phyloP scores from a whole-genome alignment of 2,797 vertebrate species.

The Picus viridis region DNA sequence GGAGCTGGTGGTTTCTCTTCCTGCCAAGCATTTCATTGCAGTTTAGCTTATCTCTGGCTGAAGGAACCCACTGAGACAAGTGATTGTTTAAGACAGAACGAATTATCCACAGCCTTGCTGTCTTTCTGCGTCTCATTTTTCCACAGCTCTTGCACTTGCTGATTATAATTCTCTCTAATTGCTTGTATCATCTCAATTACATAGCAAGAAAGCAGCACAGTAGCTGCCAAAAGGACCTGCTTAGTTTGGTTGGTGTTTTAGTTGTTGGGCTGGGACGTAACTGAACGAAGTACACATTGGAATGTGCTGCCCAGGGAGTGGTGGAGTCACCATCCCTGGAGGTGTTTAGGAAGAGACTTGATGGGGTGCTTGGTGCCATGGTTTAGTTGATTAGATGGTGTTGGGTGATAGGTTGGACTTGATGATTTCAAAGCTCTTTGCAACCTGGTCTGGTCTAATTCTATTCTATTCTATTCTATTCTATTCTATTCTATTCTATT shows the following conservation, averaged over 20 bases:
- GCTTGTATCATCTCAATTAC: constrained; percentile 30
- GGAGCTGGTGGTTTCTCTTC: neutral
- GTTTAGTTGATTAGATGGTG: too few relatives aligned
- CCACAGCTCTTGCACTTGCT: neutral
- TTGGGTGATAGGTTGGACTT: too few relatives aligned
- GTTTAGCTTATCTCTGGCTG: neutral
- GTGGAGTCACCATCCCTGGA: too few relatives aligned
- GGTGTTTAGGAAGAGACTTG: too few relatives aligned
- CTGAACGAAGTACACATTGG: too few relatives aligned
- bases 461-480: too few relatives aligned
- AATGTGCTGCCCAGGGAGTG: too few relatives aligned
- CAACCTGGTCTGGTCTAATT: too few relatives aligned
- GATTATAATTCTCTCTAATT: constrained; percentile 46
- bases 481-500: too few relatives aligned
- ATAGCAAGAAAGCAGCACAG: neutral
- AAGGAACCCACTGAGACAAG: neutral
- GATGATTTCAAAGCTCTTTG: too few relatives aligned
- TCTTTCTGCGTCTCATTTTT: constrained; percentile 4
- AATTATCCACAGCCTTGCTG: neutral
- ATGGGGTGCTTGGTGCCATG: too few relatives aligned
- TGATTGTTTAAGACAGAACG: neutral
- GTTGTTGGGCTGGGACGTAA: too few relatives aligned
- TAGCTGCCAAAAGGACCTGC: constrained; percentile 14
- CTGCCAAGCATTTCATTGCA: accelerated
- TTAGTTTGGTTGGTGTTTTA: neutral